Evolutionary conservation across 2,797 vertebrate species (phyloP), one percentile per base, ranked within the genome.

Genomic region (Nannoperca australis): DNA sequence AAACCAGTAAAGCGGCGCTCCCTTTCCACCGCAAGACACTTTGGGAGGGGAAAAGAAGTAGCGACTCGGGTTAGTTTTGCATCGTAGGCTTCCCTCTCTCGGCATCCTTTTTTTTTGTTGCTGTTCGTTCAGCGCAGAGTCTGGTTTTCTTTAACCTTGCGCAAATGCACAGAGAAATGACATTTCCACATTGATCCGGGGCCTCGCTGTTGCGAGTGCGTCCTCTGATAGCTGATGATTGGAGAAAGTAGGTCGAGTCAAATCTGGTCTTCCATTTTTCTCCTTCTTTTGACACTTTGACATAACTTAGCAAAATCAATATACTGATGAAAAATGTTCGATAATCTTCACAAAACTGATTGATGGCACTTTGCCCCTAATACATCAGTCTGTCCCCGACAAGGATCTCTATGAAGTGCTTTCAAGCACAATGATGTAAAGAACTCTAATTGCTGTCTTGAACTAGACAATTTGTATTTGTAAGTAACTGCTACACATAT

Each of bases 261-360:
- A 81, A 90, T 89, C 85, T 87, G 76, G 90, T 94, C 92, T 93
- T 94, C 91, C 91, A 84, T 89, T 86, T 81, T 81, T 76, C 68
- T 78, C 64, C 22, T 79, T 38, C 42, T 76, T 85, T 78, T 82
- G 75, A 84, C 66, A 81, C 63, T 76, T 67, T 77, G 76, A 70
- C 56, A 64, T 59, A 34, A 49, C 36, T 76, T 76, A 27, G 80
- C 36, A 78, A 76, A 87, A 77, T 87, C 59, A 58, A 56, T 84
- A 74, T 67, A 84, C 40, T 78, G 68, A 54, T 71, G 70, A 83
- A 71, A 85, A 64, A 36, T 69, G 55, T 83, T 83, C 58, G 63
- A 65, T 83, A 61, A 75, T 78, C 63, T 32, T 73, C 79, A 76
- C 82, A 73, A 61, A 82, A 65, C 73, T 50, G 75, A 84, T 83